Evolutionary conservation across 2,888 invertebrate species (phyloP), one percentile per base, ranked within the genome.

Genomic region (Sarcophaga rosellei): DNA sequence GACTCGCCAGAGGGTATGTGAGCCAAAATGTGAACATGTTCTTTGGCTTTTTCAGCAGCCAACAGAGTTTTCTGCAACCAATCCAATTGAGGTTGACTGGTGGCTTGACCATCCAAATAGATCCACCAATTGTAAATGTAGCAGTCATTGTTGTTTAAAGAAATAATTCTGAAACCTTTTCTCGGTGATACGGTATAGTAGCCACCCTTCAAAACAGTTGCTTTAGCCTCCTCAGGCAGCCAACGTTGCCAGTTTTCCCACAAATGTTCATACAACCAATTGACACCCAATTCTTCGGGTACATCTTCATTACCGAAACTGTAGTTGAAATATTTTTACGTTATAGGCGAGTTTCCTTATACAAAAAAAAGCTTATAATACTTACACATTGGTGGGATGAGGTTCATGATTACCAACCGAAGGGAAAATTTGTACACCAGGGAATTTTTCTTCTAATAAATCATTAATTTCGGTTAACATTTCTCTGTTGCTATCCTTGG

Each of bases 391-490:
- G 1, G 96, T 93, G 1, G 98, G 98, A 89, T 96, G 95, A 80
- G 96, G 94, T 93, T 98, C 98, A 89, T 98, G 98, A 93, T 98
- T 98, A 47, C 97, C 98, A 81, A 97, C 92, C 4, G 95, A 94
- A 25, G 96, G 95, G 89, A 95, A 95, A 5, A 97, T 94, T 0
- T 95, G 94, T 57, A 94, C 95, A 61, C 94, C 90, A 0, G 94
- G 95, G 88, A 98, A 97, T 47, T 92, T 93, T 23, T 92, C 89
- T 11, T 93, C 93, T 73, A 96, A 91, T 89, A 94, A 93, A 0
- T 93, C 90, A 72, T 95, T 94, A 12, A 95, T 93, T 87, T 94
- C 94, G 1, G 91, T 91, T 68, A 97, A 94, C 89, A 95, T 94
- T 3, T 94, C 92, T 8, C 94, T 93, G 89, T 97, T 97, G 72